phyloP scores from a whole-genome alignment of 92 coral and sea anemone species.

The Hydrozoanthus gracilis region DNA sequence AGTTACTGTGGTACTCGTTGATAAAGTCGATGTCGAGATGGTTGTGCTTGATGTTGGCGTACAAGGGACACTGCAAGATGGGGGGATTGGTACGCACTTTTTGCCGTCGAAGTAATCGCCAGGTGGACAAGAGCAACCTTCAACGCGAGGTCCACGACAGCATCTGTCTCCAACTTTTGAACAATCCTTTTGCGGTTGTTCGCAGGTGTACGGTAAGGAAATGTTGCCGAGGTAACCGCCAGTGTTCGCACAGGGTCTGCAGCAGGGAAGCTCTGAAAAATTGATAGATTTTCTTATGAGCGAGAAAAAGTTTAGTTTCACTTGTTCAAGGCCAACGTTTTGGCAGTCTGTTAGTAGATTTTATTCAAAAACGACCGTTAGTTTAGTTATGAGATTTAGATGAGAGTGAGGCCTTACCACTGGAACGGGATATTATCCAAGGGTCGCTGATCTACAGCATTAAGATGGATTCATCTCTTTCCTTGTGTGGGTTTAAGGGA shows the following conservation, averaged over 20 bases:
- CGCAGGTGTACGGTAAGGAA: conserved; percentile 77
- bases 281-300: no score
- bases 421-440: no score
- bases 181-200: conserved; percentile 67
- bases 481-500: no score
- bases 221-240: conserved; percentile 88
- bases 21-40: conserved; percentile 9
- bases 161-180: conserved; percentile 76
- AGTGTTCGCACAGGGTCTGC: conserved; percentile 89
- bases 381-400: no score
- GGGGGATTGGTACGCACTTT: conserved; percentile 81
- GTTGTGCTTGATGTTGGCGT: conserved; percentile 34
- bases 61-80: conserved; percentile 72
- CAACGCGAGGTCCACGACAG: conserved; percentile 90
- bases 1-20: conserved; percentile 41
- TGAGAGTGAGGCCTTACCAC: no score
- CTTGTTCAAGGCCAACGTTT: background rate
- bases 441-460: no score
- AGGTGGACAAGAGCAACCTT: conserved; percentile 92
- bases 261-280: conserved; percentile 81
- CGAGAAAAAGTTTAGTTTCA: background rate
- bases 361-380: no score
- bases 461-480: no score
- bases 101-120: conserved; percentile 87
- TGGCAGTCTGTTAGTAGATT: no score